A percentile compares a stretch with the other conserved stretches of the same genome.
Evolutionary conservation across 1,140 invertebrate genomes (phyloP).

Genomic region (Microplitis mediator): DNA sequence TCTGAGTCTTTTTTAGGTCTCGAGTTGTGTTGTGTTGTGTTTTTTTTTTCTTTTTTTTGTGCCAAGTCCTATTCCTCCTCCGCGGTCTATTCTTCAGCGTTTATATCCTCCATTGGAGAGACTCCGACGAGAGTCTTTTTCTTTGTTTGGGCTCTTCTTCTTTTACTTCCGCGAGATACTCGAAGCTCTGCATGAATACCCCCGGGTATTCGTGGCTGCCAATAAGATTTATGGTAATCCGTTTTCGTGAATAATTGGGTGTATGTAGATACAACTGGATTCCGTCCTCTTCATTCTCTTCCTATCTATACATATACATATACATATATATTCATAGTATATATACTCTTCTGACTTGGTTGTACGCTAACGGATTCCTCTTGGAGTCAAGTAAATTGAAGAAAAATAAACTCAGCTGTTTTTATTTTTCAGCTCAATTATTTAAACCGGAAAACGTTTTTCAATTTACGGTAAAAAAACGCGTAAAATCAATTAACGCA

Average conservation of each 20-base stretch:
- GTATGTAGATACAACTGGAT: conserved; percentile 28
- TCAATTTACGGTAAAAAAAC: too few relatives aligned
- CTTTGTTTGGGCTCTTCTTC: not conserved
- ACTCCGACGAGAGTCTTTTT: not conserved
- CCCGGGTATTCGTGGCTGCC: conserved; percentile 33
- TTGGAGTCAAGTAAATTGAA: too few relatives aligned
- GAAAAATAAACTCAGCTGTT: too few relatives aligned
- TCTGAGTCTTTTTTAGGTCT: not conserved
- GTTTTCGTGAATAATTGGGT: conserved; percentile 45
- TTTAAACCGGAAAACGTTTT: too few relatives aligned
- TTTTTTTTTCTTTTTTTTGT: too few relatives aligned
- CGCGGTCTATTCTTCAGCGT: not conserved
- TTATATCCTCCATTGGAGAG: not conserved
- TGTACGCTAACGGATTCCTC: not conserved
- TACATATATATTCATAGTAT: too few relatives aligned
- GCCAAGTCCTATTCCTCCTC: too few relatives aligned
- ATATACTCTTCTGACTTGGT: too few relatives aligned
- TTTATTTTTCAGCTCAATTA: too few relatives aligned
- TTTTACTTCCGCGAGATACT: conserved; percentile 5
- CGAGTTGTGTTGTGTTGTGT: too few relatives aligned
- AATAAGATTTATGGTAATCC: conserved; percentile 50
- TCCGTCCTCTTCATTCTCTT: conserved; percentile 5
- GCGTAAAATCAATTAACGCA: too few relatives aligned
- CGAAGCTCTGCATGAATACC: conserved; percentile 15
- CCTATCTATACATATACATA: too few relatives aligned